Evolutionary conservation across 2,113 vertebrate genomes (phyloP).

Genomic region (Ascaphus truei): DNA sequence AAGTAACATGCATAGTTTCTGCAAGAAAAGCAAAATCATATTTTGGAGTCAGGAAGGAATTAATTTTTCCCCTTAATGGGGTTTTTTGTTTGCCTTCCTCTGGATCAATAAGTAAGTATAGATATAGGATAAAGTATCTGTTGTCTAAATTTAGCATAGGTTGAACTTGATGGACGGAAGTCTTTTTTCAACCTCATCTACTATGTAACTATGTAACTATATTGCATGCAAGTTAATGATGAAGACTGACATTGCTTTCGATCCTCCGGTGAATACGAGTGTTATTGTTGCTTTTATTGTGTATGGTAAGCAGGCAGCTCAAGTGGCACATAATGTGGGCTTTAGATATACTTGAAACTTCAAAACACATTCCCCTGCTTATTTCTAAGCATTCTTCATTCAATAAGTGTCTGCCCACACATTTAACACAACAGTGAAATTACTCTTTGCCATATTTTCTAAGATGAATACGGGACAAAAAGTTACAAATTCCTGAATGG

Average conservation of each 20-base stretch:
- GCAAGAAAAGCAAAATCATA: no score
- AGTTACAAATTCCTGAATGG: constrained; percentile 5
- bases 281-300: constrained; percentile 2
- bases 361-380: constrained; percentile 3
- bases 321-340: not conserved
- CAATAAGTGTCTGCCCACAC: not conserved
- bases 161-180: no score
- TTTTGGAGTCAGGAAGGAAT: no score
- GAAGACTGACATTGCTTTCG: not conserved
- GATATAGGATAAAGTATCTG: no score
- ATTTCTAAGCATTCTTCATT: constrained; percentile 2
- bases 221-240: not conserved
- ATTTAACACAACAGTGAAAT: not conserved
- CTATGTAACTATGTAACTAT: no score
- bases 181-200: no score
- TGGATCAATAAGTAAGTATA: no score
- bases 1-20: no score
- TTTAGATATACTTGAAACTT: not conserved
- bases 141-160: no score
- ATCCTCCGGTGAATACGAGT: not conserved
- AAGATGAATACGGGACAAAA: constrained; percentile 3
- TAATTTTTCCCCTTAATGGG: no score
- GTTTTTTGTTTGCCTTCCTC: no score
- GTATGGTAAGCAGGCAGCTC: not conserved
- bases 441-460: not conserved